Base-by-base conservation (phyloP, 2,113 vertebrate genomes). In the Nymphicus hollandicus region DNA sequence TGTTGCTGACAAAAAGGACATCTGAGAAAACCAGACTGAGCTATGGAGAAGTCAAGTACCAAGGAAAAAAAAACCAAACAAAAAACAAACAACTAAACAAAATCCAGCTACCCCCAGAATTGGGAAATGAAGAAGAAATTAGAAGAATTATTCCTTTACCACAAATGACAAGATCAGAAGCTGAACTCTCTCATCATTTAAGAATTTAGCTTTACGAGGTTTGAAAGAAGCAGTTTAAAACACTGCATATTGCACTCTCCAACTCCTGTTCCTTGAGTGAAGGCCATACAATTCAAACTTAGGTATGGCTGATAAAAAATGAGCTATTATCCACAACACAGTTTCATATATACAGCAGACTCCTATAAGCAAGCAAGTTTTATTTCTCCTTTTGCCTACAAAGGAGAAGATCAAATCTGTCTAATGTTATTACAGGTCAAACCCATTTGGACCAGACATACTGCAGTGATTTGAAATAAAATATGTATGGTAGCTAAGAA, bases 231-330 rank as follows among this genome's bases (percentile, higher is more conserved):
- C 33, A 20, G 44, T 74, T 87, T 47, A 74, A 87, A 89, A 74
- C 10, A 61, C 0, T 0, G 31, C 18, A 44, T 41, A 10, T 13
- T 52, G 41, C 64, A 31, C n/a, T 47, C 17, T 43, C 20, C 58
- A 19, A n/a, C 44, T 43, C 18, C 13, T 1, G 0, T 37, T 76
- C 25, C 60, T 33, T 13, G 52, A 35, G 14, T 9, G 18, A 90
- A 82, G 5, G 24, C 47, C 49, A 28, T 4, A 69, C 20, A 65
- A 84, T 19, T n/a, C 46, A 33, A 17, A 61, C 6, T 29, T 44
- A 27, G 39, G 11, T 23, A 63, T 1, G 17, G 39, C 22, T 82
- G 37, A 37, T 5, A 37, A 74, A 76, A 52, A 43, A 47, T 1
- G 10, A 73, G 41, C 22, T 58, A 7, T n/a, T 47, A 29, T 15